phyloP scores from a whole-genome alignment of 2,797 vertebrate genomes.

The Malurus leucopterus region DNA sequence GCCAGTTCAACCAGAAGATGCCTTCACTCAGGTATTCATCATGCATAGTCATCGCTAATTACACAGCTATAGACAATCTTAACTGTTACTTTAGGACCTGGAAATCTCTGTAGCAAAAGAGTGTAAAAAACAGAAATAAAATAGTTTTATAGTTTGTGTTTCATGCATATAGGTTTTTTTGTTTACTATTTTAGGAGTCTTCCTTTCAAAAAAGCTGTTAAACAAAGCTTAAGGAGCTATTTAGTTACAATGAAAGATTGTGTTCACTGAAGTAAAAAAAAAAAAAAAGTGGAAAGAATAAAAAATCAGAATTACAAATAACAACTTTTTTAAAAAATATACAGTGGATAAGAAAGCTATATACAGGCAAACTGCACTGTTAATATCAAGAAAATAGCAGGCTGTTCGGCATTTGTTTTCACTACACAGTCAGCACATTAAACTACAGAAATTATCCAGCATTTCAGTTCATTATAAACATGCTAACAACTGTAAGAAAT shows the following conservation, averaged over 20 bases:
- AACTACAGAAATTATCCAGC: background rate
- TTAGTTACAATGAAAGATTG: background rate
- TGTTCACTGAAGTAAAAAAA: background rate
- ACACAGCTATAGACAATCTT: background rate
- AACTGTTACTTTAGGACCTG: background rate
- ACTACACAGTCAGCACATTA: background rate
- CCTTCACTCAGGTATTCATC: background rate
- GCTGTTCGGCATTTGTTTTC: background rate
- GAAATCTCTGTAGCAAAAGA: background rate
- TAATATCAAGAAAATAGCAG: background rate
- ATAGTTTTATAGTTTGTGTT: background rate
- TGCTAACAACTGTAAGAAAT: background rate
- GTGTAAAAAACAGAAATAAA: background rate
- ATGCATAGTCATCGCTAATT: accelerated
- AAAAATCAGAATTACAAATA: background rate
- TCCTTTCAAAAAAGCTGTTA: background rate
- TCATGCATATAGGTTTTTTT: background rate
- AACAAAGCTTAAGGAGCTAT: background rate
- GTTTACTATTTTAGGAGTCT: background rate
- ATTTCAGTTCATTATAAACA: background rate
- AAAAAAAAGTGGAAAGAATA: background rate
- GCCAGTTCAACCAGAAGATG: background rate
- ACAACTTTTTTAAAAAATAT: background rate
- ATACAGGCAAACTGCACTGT: background rate
- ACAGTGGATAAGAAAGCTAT: background rate